Evolutionary conservation across 2,888 invertebrate genomes (phyloP), one percentile per base, ranked within the genome.

Genomic region (Eupithecia insigniata): DNA sequence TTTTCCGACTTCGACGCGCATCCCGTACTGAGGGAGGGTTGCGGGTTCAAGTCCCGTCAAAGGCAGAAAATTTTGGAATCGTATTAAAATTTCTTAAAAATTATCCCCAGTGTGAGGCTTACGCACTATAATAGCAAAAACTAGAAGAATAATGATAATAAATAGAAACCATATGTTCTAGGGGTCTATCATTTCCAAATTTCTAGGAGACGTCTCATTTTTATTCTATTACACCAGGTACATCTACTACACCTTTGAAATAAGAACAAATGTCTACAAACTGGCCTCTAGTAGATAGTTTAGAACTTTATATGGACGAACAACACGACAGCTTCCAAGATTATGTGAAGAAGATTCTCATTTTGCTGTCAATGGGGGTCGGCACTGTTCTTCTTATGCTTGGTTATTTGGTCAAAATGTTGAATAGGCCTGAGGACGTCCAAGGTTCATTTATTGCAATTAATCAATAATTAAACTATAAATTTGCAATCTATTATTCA

Each of bases 211-310:
- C 8, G 2, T 26, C 5, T 51, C 12, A 26, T 22, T 22, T 51
- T 26, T 26, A 26, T 26, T 34, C 18, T 39, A 46, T 68, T 80
- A 36, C 73, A 46, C 28, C 87, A 92, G 92, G 92, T 92, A 91
- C 74, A 90, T 92, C 65, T 92, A 92, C 77, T 92, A 92, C 78
- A 87, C 89, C 71, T 89, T 92, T 78, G 92, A 89, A 82, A 66
- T 51, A n/a, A 67, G 75, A 76, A 68, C 78, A 82, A 87, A 91
- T 91, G 90, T 84, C 84, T 83, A 78, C 84, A 55, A 78, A 81
- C 74, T 74, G 80, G 58, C 81, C 78, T 2, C 34, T 87, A 36
- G 73, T 82, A 1, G 76, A 82, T 39, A 81, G 75, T 55, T 67
- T 89, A 67, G 89, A 89, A 82, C 85, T 84, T 78, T 89, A 85